These are phyloP conservation scores for Allygus modestus DNA, from an alignment of 2,888 invertebrate genomes.

Conservation along the genomic window DNA sequence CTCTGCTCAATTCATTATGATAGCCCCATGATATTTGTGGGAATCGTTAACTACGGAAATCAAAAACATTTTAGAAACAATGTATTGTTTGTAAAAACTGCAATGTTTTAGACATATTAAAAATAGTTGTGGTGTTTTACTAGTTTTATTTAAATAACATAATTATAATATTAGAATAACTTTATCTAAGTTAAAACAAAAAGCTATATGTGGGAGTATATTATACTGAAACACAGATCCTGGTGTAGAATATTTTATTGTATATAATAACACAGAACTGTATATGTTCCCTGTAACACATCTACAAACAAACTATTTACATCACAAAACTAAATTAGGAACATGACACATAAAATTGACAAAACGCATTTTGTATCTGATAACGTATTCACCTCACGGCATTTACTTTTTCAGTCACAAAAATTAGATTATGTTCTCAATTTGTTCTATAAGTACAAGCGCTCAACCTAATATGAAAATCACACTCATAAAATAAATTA, in stretches of 20 bases:
- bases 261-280: slow-evolving; percentile 49
- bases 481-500: background rate
- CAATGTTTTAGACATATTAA: too few species aligned
- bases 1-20: too few species aligned
- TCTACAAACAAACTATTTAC: slow-evolving; percentile 48
- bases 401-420: background rate
- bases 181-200: too few species aligned
- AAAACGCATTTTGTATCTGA: slow-evolving; percentile 4
- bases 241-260: slow-evolving; percentile 38
- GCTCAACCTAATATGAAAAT: background rate
- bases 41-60: too few species aligned
- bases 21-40: too few species aligned
- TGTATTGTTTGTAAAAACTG: too few species aligned
- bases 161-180: too few species aligned
- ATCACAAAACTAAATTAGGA: slow-evolving; percentile 51
- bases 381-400: background rate
- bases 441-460: background rate
- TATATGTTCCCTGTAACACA: slow-evolving; percentile 38
- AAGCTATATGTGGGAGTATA: too few species aligned
- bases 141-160: too few species aligned
- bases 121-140: too few species aligned
- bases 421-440: background rate
- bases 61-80: too few species aligned
- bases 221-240: background rate
- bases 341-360: slow-evolving; percentile 46